phyloP scores from a whole-genome alignment of 2,797 vertebrate species.

The Ibycter americanus region DNA sequence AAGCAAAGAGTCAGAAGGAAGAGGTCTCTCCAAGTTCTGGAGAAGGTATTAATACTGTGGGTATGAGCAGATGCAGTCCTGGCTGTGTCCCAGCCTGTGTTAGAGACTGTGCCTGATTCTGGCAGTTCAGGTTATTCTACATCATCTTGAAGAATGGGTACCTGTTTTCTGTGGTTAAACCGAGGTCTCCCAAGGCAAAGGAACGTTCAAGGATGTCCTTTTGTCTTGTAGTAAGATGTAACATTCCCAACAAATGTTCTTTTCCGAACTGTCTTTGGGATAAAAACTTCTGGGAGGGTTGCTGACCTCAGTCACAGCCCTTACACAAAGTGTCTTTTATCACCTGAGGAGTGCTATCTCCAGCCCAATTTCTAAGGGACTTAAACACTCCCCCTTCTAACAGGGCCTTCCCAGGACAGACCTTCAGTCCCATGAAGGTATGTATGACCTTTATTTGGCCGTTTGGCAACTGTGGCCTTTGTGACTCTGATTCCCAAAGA shows the following conservation, averaged over 20 bases:
- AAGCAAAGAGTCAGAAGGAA: neutral
- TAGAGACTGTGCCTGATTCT: neutral
- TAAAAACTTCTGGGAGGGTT: neutral
- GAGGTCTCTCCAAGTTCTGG: slow-evolving; percentile 22
- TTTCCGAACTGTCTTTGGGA: neutral
- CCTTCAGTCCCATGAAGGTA: neutral
- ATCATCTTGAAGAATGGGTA: neutral
- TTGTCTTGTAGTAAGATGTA: neutral
- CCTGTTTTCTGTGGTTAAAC: neutral
- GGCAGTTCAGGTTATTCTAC: neutral
- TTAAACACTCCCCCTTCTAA: neutral
- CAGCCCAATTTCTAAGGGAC: neutral
- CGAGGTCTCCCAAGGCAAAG: neutral
- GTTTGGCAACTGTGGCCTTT: neutral
- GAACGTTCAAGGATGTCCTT: neutral
- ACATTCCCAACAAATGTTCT: neutral
- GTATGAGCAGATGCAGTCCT: neutral
- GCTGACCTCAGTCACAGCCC: neutral
- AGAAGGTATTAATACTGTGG: slow-evolving; percentile 32
- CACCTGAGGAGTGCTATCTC: neutral
- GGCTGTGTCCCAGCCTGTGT: neutral
- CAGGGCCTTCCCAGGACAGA: neutral
- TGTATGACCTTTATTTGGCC: neutral
- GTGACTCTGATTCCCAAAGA: neutral
- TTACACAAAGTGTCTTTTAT: neutral